These are phyloP conservation scores for Parauchenoglanis ngamensis DNA, from an alignment of 2,797 vertebrate genomes.

Conservation along the genomic window DNA sequence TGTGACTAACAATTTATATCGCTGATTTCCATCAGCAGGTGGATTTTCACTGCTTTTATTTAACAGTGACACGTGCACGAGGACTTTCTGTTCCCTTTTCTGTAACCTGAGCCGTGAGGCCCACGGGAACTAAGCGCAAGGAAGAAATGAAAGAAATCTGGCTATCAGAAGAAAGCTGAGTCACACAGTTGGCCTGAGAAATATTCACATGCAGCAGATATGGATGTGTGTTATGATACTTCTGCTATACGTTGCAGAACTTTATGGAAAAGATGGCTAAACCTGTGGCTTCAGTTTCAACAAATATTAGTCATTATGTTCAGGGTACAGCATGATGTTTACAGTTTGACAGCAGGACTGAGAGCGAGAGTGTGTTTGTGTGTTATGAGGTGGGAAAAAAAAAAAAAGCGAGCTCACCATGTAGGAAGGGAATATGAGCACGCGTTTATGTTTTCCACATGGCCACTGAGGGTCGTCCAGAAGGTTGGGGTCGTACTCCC, in stretches of 20 bases:
- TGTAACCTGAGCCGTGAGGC: background rate
- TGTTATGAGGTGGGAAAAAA: background rate
- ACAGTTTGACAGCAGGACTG: background rate
- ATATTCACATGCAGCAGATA: background rate
- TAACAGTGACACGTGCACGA: background rate
- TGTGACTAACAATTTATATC: too few species aligned
- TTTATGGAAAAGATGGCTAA: background rate
- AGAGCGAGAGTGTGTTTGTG: background rate
- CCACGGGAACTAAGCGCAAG: background rate
- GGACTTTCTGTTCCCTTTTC: background rate
- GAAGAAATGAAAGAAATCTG: background rate
- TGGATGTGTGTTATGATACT: background rate
- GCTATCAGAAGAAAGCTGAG: background rate
- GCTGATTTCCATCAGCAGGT: background rate
- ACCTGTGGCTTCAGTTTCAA: background rate
- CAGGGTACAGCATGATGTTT: background rate
- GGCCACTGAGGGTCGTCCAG: slow-evolving; percentile 99
- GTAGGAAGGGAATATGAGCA: slow-evolving; percentile 98
- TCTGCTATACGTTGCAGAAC: background rate
- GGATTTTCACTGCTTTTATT: background rate
- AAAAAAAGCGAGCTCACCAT: slow-evolving; percentile 84
- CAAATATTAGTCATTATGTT: background rate
- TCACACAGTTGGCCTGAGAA: background rate
- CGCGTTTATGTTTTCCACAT: slow-evolving; percentile 97
- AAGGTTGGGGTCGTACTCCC: slow-evolving; percentile 95